phyloP scores from a whole-genome alignment of 2,888 invertebrate genomes.

The Conistra vaccinii region DNA sequence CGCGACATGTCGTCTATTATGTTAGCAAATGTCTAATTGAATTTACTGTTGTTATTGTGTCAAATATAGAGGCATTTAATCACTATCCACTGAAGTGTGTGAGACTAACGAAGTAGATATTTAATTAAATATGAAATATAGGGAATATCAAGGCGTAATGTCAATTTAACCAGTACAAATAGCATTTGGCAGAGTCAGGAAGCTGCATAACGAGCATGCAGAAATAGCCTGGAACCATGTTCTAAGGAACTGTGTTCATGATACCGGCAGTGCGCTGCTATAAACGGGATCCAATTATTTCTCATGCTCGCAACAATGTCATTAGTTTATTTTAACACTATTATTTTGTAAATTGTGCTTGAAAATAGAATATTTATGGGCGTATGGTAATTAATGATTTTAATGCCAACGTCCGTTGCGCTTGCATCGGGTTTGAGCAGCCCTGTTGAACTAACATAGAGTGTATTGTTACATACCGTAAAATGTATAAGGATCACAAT shows the following conservation, averaged over 20 bases:
- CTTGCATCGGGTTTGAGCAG: constrained; percentile 2
- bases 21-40: constrained; percentile 53
- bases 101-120: constrained; percentile 20
- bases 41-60: constrained; percentile 46
- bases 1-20: constrained; percentile 56
- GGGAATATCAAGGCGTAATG: constrained; percentile 30
- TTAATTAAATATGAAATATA: constrained; percentile 53
- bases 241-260: constrained; percentile 47
- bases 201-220: constrained; percentile 62
- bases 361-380: constrained; percentile 58
- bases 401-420: constrained; percentile 30
- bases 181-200: constrained; percentile 59
- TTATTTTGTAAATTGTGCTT: constrained; percentile 58
- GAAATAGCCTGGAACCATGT: constrained; percentile 43
- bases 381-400: constrained; percentile 48
- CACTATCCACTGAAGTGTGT: constrained; percentile 27
- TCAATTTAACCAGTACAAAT: constrained; percentile 61
- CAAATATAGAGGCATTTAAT: constrained; percentile 39
- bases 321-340: constrained; percentile 55
- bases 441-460: background rate
- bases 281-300: constrained; percentile 72
- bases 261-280: constrained; percentile 70
- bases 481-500: background rate
- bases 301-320: constrained; percentile 53
- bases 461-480: background rate